These are phyloP conservation scores for Trichomalopsis sarcophagae DNA, from an alignment of 1,140 invertebrate species.

Conservation along the genomic window DNA sequence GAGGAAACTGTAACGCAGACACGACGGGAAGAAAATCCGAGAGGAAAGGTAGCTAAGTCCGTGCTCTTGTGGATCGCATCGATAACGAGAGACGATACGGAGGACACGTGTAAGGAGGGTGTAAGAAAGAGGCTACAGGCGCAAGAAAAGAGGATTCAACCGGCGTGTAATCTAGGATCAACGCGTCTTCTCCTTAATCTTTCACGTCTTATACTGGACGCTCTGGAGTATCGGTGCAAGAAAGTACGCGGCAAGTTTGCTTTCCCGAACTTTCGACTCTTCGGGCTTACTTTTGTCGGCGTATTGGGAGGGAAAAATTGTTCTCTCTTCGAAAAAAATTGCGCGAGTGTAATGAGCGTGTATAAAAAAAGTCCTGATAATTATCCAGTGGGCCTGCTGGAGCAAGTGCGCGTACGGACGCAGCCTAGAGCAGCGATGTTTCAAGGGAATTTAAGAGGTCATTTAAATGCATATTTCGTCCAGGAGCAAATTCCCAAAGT, in stretches of 20 bases:
- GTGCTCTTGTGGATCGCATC: neutral
- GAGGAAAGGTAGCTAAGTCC: neutral
- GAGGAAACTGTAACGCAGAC: neutral
- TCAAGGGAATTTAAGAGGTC: constrained; percentile 62
- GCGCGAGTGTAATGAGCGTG: too few relatives aligned
- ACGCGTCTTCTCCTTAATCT: constrained; percentile 56
- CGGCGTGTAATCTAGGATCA: constrained; percentile 66
- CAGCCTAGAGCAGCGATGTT: neutral
- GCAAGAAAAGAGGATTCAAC: constrained; percentile 68
- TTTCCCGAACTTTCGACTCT: neutral
- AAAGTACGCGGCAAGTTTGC: constrained; percentile 1
- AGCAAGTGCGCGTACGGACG: neutral
- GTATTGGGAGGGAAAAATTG: neutral
- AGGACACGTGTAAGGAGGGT: constrained; percentile 58
- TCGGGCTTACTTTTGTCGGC: neutral
- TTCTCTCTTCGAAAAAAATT: neutral
- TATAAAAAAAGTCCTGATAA: neutral
- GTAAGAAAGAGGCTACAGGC: constrained; percentile 53
- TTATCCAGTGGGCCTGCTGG: neutral
- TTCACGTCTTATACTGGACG: constrained; percentile 60
- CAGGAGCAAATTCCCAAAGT: constrained; percentile 58
- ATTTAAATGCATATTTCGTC: constrained; percentile 67
- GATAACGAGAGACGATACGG: constrained; percentile 25
- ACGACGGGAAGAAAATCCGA: neutral
- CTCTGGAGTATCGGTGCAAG: constrained; percentile 47